Evolutionary conservation across 2,888 invertebrate species (phyloP).

Genomic region (Acholoe squamosa): DNA sequence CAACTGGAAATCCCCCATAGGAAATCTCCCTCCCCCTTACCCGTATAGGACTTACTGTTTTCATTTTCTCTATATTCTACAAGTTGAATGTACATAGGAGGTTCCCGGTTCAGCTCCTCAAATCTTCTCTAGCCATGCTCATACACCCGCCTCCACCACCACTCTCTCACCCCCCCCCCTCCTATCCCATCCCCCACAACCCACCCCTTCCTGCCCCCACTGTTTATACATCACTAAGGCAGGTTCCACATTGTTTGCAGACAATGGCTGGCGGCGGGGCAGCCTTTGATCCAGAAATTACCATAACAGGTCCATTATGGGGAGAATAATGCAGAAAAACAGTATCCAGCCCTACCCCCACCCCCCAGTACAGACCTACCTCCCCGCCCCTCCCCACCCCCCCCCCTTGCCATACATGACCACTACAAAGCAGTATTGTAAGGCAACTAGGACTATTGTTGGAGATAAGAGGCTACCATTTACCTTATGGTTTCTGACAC

Average conservation of each 20-base stretch:
- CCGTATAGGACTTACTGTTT: no score
- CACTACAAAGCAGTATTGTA: neutral
- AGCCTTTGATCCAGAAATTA: slow-evolving; percentile 34
- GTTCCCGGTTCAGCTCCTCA: no score
- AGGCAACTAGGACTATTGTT: neutral
- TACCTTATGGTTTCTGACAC: no score
- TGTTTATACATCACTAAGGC: slow-evolving; percentile 45
- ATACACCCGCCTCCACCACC: neutral
- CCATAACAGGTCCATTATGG: slow-evolving; percentile 47
- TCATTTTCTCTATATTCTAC: no score
- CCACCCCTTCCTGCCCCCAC: neutral
- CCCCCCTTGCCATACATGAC: neutral
- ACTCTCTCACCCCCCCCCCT: neutral
- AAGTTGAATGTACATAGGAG: no score
- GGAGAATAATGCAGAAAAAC: slow-evolving; percentile 43
- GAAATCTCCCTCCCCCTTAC: no score
- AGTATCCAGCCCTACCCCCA: neutral
- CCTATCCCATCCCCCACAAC: neutral
- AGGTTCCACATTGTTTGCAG: neutral
- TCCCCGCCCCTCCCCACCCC: no score
- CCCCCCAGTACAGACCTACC: neutral
- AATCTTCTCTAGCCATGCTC: no score
- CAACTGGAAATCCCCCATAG: no score
- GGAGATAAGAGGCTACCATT: no score
- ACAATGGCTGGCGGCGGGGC: slow-evolving; percentile 42